These are phyloP conservation scores for Ypsolopha sequella DNA, from an alignment of 2,888 invertebrate species.

Conservation along the genomic window DNA sequence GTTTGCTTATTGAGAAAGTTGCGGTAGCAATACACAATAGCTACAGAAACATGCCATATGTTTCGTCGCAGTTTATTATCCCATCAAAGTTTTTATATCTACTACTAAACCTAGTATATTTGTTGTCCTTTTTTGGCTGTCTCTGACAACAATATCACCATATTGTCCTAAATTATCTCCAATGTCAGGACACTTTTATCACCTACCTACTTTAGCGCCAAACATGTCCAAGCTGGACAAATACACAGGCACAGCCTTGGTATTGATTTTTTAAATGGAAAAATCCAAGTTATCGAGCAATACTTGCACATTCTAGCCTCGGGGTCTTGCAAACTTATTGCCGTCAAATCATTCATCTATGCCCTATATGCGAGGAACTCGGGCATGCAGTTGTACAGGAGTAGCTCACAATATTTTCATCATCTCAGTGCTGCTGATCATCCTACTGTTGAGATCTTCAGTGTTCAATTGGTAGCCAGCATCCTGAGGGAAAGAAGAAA, in stretches of 20 bases:
- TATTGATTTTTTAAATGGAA: no score
- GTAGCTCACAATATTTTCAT: background rate
- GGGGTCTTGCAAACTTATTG: no score
- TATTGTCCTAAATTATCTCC: background rate
- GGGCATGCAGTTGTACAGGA: no score
- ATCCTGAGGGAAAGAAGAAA: background rate
- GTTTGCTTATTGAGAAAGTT: background rate
- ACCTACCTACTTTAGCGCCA: no score
- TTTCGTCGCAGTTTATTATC: background rate
- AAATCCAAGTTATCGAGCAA: no score
- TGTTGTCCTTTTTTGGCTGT: background rate
- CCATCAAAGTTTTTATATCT: background rate
- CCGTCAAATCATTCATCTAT: no score
- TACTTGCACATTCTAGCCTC: no score
- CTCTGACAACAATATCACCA: no score
- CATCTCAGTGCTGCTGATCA: background rate
- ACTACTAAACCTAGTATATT: background rate
- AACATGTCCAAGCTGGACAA: no score
- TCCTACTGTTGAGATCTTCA: background rate
- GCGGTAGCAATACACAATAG: background rate
- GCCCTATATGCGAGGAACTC: no score
- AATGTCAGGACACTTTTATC: background rate
- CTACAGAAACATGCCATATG: background rate
- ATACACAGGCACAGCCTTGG: no score
- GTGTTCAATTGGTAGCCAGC: background rate